phyloP scores from a whole-genome alignment of 2,113 vertebrate species.

The human (Homo sapiens) region GRCh38 chr4:74578501-74579000 shows the following conservation, averaged over 20 bases:
- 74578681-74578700: neutral
- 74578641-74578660: neutral
- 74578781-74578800: neutral
- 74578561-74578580: neutral
- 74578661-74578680: neutral
- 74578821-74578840: neutral
- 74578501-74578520: neutral
- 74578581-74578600: neutral
- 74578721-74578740: neutral
- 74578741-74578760: neutral
- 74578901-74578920: no score
- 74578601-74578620: neutral
- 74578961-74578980: no score
- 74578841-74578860: neutral
- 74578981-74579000: no score
- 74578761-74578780: neutral
- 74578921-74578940: no score
- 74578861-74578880: no score
- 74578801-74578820: neutral
- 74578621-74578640: neutral
- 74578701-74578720: neutral
- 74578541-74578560: neutral
- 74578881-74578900: no score
- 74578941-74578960: no score
- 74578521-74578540: slow-evolving; percentile 31